These are phyloP conservation scores for Trichosurus vulpecula DNA, from an alignment of 2,797 vertebrate species.

Conservation along the genomic window DNA sequence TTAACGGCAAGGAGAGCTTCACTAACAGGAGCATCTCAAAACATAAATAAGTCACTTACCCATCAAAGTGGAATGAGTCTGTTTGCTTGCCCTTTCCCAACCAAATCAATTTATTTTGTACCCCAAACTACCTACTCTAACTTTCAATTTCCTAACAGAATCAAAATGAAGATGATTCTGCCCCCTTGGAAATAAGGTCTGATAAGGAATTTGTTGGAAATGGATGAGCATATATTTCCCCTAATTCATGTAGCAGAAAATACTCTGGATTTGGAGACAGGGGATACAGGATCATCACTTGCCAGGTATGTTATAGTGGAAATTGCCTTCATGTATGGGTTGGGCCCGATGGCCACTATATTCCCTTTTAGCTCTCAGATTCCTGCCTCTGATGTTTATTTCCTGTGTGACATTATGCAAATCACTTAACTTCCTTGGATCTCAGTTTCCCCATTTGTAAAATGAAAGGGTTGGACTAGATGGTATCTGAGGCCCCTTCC, in stretches of 20 bases:
- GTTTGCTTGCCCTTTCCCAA: not conserved
- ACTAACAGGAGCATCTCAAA: not conserved
- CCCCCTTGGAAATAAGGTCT: not conserved
- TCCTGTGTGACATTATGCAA: not conserved
- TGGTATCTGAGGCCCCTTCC: not conserved
- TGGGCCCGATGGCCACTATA: not conserved
- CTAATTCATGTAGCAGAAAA: not conserved
- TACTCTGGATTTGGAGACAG: not conserved
- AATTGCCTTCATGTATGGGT: not conserved
- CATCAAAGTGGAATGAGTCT: not conserved
- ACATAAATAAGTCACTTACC: not conserved
- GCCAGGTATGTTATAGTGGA: not conserved
- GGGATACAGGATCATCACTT: not conserved
- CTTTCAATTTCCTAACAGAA: not conserved
- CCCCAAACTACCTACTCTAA: not conserved
- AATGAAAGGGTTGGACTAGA: not conserved
- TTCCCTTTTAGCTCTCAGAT: not conserved
- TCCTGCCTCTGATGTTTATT: not conserved
- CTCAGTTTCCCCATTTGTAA: not conserved
- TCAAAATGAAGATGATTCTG: not conserved
- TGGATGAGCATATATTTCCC: not conserved
- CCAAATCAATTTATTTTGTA: slow-evolving; percentile 1
- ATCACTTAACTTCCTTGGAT: not conserved
- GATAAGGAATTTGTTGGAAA: not conserved
- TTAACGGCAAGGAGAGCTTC: not conserved